Evolutionary conservation across 1,140 invertebrate species (phyloP), one percentile per base, ranked within the genome.

Genomic region (Phenacoccus solenopsis): DNA sequence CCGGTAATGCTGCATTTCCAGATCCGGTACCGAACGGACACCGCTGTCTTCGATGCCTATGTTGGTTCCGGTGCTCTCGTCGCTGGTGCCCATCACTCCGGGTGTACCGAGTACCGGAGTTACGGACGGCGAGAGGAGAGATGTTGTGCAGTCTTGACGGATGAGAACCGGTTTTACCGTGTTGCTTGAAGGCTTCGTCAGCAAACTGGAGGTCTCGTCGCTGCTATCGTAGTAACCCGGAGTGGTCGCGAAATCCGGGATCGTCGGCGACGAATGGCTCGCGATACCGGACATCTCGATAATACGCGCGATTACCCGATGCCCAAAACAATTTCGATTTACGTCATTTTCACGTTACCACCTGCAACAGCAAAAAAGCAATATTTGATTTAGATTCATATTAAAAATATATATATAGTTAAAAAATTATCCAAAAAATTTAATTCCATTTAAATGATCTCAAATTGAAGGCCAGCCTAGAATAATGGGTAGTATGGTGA

Each of bases 11-110:
- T 93, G 90, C 70, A 93, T 81, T 80, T 93, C 91, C 75, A 94
- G 90, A 77, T 94, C 91, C 16, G 91, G 91, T 72, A 94, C 91
- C 72, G 89, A 91, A 76, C 90, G 84, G 12, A 89, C 86, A n/a
- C 87, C 85, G 35, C 82, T 79, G 69, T 79, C 78, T 83, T 80
- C 70, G 79, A 80, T 76, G 84, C 84, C 70, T 83, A 77, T 76
- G 80, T 79, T 13, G 83, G 75, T 10, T 80, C 80, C 64, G 20
- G 64, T 68, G 75, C 88, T 89, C 78, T 91, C 90, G 78, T 91
- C 89, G 74, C 88, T 90, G 32, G 88, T 88, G 1, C 87, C 87
- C 75, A 87, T 82, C 35, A 72, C 49, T 30, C 82, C 81, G 28
- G 84, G 84, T 20, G 87, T 87, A 22, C 88, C 90, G 67, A 91